Evolutionary conservation across 2,888 invertebrate species (phyloP).

Genomic region (Leptinotarsa rubiginosa): DNA sequence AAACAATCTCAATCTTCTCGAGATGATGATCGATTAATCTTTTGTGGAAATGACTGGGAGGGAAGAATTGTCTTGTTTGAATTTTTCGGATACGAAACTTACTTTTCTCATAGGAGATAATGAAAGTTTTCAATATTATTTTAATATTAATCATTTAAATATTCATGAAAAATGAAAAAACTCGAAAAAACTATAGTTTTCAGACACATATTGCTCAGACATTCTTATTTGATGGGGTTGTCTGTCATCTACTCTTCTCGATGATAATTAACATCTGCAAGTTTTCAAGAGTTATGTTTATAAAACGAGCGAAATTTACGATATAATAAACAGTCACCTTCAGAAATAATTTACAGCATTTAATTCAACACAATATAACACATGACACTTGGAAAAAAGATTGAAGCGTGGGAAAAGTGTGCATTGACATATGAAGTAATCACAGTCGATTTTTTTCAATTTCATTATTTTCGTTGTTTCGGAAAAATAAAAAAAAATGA

Average conservation of each 20-base stretch:
- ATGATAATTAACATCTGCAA: background rate
- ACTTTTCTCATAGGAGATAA: too few species aligned
- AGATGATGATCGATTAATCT: constrained; percentile 15
- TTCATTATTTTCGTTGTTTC: background rate
- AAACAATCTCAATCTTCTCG: constrained; percentile 11
- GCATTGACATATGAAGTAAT: background rate
- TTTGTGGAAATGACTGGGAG: background rate
- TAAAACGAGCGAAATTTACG: background rate
- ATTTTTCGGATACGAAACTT: background rate
- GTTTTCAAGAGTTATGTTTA: background rate
- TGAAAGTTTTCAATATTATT: background rate
- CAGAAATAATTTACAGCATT: background rate
- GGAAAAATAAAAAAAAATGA: too few species aligned
- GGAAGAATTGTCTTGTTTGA: background rate
- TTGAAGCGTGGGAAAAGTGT: background rate
- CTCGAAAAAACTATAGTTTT: too few species aligned
- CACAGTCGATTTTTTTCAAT: background rate
- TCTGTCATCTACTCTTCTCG: background rate
- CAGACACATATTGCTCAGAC: too few species aligned
- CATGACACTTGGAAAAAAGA: background rate
- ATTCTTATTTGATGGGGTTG: background rate
- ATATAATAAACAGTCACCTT: background rate
- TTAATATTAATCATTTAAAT: background rate
- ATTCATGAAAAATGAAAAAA: background rate
- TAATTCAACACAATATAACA: background rate